Base-by-base conservation (phyloP, 2,888 invertebrate genomes). In the Synergus itoensis region DNA sequence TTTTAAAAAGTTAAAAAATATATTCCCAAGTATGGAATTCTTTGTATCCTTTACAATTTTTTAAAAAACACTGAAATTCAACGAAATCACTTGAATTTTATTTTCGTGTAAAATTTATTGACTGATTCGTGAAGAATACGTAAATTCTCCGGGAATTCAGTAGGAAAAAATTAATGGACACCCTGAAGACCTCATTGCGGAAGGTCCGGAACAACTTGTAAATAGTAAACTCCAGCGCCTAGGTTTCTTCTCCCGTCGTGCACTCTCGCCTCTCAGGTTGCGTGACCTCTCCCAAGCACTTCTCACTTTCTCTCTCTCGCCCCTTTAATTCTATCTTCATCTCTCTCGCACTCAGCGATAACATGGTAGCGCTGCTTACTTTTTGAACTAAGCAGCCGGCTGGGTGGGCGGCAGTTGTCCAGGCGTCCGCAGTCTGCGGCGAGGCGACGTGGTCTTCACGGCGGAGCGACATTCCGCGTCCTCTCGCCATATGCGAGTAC, bases 341-440 rank as follows among this genome's bases (percentile, higher is more conserved):
- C 53, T 48, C 73, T 11, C 28, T 53, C 18, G n/a, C 76, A 41
- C 76, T 21, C n/a, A 18, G 18, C 41, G 4, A 3, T 28, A 11
- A 11, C 36, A n/a, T 28, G 28, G 16, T 18, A 60, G 76, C 36
- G 36, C 40, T 53, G 21, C 48, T 48, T 7, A 41, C 11, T 76
- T 45, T 45, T 45, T 45, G 77, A 77, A 41, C 43, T 18, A 62
- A 43, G 63, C 77, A 62, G 77, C 85, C 86, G 86, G 87, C 84
- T 86, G 90, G 90, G 90, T 90, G 90, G 90, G 90, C 90, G 90
- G 89, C 87, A 87, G 90, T 89, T 87, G 89, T 88, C 87, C 88
- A 87, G 87, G 85, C 86, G 84, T 84, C 86, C 86, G 89, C 89
- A 90, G 90, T 90, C 89, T 89, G 87, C 87, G 89, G 87, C 86